Evolutionary conservation across 2,797 vertebrate species (phyloP), one percentile per base, ranked within the genome.

Genomic region (Oreortyx pictus): DNA sequence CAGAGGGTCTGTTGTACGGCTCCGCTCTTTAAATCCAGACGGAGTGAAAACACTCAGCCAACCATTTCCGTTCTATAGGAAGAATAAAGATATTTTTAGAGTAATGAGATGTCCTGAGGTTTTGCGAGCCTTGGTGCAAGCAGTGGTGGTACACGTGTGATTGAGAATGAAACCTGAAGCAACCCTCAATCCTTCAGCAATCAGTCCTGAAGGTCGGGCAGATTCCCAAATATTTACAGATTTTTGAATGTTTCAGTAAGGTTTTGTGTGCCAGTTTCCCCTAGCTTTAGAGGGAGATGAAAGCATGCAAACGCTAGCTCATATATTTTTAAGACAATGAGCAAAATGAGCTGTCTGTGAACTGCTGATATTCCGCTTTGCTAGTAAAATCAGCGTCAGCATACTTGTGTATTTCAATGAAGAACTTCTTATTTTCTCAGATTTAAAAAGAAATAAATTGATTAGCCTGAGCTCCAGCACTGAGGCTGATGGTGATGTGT

Each of bases 211-310:
- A 81, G 47, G 85, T 88, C 43, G 56, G 65, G 41, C 72, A 87
- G 73, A 52, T 71, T 88, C 77, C 62, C 66, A 95, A 92, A 87
- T 95, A 87, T 85, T 96, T 93, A 81, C 22, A 3, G 77, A 82
- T 68, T 84, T 15, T 50, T 52, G 27, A 52, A n/a, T 89, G 71
- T 94, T 95, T 93, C 87, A 31, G 37, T 77, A 87, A 86, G 27
- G 31, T 75, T 87, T 78, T 88, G 18, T 50, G 16, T 66, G 50
- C 52, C 64, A 82, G n/a, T 66, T 88, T 88, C 33, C 23, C 29
- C 44, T 86, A 71, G 52, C 52, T 24, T 70, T 79, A 75, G 64
- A 59, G 62, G 46, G 87, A 67, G 92, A 95, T 93, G 31, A 95
- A 96, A 94, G 93, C 62, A 46, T 88, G 56, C 31, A 66, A 76